Percentiles rank a stretch among this genome's conserved stretches.
Conservation (phyloP, 2,888 invertebrate genomes). For the Caenorhabditis uteleia region DNA sequence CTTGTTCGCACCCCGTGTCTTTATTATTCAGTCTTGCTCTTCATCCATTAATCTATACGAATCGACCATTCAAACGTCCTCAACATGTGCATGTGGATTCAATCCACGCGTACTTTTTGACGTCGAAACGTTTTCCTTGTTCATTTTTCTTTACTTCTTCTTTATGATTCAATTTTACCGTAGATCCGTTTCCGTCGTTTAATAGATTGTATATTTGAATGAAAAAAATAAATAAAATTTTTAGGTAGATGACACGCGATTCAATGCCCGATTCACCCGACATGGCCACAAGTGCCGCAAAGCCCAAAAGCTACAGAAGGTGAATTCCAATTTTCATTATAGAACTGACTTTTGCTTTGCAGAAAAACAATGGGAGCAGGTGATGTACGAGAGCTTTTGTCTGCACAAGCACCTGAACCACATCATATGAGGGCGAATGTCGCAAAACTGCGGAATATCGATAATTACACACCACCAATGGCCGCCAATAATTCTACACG, state of each 20-base stretch:
- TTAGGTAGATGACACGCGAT: slow-evolving; percentile 29
- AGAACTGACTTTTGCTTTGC: neutral
- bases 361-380: slow-evolving; percentile 25
- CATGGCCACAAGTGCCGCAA: slow-evolving; percentile 2
- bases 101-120: slow-evolving; percentile 14
- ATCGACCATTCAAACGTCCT: too few relatives aligned
- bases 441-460: slow-evolving; percentile 3
- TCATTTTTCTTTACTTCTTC: slow-evolving; percentile 8
- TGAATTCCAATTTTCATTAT: neutral
- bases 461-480: too few relatives aligned
- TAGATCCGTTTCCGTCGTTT: slow-evolving; percentile 21
- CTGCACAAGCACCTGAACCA: neutral
- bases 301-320: neutral
- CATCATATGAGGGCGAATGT: slow-evolving; percentile 1
- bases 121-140: slow-evolving; percentile 11
- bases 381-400: slow-evolving; percentile 15
- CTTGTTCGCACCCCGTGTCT: slow-evolving; percentile 4
- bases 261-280: slow-evolving; percentile 12
- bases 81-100: too few relatives aligned
- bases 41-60: too few relatives aligned
- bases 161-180: slow-evolving; percentile 11
- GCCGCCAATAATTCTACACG: too few relatives aligned
- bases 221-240: slow-evolving; percentile 24
- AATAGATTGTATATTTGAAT: slow-evolving; percentile 28
- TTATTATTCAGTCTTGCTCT: slow-evolving; percentile 9